Conservation (phyloP, 2,113 vertebrate species). For the Chiloscyllium plagiosum region DNA sequence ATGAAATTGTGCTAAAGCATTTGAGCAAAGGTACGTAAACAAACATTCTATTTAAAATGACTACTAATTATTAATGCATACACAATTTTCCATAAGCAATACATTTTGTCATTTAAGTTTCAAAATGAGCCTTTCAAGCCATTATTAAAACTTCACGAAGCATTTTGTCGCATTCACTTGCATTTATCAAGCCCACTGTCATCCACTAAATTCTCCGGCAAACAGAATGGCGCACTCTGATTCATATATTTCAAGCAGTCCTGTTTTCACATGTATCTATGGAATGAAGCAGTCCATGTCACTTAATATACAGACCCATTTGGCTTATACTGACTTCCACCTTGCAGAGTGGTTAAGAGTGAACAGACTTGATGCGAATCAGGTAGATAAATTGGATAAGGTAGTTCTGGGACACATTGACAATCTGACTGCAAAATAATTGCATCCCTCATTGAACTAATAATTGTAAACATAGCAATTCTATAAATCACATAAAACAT, state of each 20-base stretch:
- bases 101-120: not conserved
- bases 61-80: not conserved
- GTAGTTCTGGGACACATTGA: not conserved
- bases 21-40: not conserved
- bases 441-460: not conserved
- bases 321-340: not conserved
- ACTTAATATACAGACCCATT: not conserved
- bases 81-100: not conserved
- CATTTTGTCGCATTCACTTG: not conserved
- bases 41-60: not conserved
- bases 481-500: slow-evolving; percentile 1
- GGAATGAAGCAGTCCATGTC: not conserved
- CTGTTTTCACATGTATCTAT: not conserved
- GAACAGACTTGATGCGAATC: not conserved
- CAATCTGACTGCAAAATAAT: not conserved
- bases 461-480: not conserved
- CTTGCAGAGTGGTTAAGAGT: not conserved
- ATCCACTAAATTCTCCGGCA: not conserved
- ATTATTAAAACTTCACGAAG: not conserved
- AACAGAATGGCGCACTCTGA: not conserved
- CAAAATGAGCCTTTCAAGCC: not conserved
- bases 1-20: not conserved
- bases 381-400: not conserved
- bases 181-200: not conserved
- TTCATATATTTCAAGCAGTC: not conserved